Evolutionary conservation across 2,797 vertebrate species (phyloP).

Genomic region (Aldrovandia affinis): DNA sequence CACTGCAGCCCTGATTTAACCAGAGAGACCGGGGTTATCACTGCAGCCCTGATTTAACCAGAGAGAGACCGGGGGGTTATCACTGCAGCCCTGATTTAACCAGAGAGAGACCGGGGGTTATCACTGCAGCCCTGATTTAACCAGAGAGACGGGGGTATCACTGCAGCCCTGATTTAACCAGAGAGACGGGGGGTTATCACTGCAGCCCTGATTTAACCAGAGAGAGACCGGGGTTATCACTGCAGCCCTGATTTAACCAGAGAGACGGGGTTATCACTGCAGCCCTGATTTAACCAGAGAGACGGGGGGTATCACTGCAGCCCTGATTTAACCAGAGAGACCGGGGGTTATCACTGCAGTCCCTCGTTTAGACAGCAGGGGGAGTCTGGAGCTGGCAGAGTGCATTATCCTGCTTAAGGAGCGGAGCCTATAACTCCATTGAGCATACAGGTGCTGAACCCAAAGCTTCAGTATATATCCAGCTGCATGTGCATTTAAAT

Average conservation of each 20-base stretch:
- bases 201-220: conserved; percentile 59
- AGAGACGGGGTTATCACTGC: conserved; percentile 24
- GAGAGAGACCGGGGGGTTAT: conserved; percentile 32
- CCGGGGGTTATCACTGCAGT: neutral
- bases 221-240: conserved; percentile 22
- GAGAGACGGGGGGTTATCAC: conserved; percentile 31
- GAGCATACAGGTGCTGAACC: neutral
- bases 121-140: conserved; percentile 57
- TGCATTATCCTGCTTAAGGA: neutral
- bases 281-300: conserved; percentile 58
- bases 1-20: conserved; percentile 57
- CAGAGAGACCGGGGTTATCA: conserved; percentile 31
- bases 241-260: conserved; percentile 59
- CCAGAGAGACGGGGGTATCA: conserved; percentile 34
- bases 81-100: conserved; percentile 57
- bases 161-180: conserved; percentile 58
- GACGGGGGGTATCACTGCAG: conserved; percentile 23
- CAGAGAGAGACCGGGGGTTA: conserved; percentile 33
- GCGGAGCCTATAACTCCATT: neutral
- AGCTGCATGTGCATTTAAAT: neutral
- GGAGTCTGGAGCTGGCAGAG: neutral
- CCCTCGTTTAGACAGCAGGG: neutral
- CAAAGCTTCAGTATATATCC: neutral
- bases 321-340: conserved; percentile 56
- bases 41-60: conserved; percentile 58